Conservation (phyloP, 1,140 invertebrate genomes). For the Caerostris extrusa region DNA sequence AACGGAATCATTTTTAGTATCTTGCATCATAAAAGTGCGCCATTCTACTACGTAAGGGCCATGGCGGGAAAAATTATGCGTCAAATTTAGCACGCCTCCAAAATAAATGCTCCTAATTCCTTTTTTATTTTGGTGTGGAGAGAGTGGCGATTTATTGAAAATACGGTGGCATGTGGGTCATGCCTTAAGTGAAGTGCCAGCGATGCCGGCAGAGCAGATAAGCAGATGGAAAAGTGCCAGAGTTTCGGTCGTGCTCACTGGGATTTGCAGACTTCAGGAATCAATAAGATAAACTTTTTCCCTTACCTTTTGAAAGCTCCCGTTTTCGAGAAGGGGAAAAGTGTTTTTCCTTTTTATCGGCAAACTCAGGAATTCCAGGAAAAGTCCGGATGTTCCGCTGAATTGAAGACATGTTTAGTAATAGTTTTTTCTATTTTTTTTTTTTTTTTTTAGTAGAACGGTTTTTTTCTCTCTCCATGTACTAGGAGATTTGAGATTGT, state of each 20-base stretch:
- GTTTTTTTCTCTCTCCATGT: no score
- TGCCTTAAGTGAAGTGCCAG: not conserved
- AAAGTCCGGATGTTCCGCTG: no score
- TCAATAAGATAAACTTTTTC: constrained; percentile 32
- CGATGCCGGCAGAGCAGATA: not conserved
- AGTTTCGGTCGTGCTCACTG: not conserved
- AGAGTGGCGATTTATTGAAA: not conserved
- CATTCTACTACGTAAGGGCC: no score
- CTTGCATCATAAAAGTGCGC: no score
- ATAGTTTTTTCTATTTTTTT: no score
- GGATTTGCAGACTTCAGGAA: not conserved
- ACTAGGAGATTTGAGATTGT: no score
- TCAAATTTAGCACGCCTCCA: not conserved
- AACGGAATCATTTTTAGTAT: no score
- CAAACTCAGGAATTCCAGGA: not conserved
- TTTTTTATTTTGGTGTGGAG: not conserved
- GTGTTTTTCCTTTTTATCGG: not conserved
- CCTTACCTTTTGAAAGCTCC: not conserved
- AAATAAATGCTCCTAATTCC: not conserved
- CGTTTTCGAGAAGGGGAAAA: not conserved
- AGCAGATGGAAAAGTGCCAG: constrained; percentile 27
- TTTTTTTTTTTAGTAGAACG: no score
- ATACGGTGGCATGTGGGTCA: not conserved
- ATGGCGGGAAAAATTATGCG: no score
- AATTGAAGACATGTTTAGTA: no score